These are phyloP conservation scores for Chelonus insularis DNA, from an alignment of 1,140 invertebrate genomes.

Conservation along the genomic window DNA sequence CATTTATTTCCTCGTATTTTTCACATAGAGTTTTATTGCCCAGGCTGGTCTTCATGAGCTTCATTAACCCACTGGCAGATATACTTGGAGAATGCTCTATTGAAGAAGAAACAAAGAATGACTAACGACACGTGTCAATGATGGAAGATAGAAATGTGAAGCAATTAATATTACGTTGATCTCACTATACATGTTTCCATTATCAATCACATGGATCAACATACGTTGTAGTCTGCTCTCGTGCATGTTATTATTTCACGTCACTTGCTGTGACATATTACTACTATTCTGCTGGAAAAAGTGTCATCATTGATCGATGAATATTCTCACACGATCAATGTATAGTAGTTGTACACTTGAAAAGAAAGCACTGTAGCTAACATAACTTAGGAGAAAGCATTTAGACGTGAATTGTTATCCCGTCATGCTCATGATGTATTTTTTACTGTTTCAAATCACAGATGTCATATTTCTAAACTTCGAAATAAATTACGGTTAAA, in stretches of 20 bases:
- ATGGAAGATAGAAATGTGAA: neutral
- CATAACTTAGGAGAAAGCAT: neutral
- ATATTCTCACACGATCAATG: slow-evolving; percentile 1
- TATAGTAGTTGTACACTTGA: neutral
- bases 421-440: neutral
- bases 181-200: neutral
- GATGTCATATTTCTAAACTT: too few relatives aligned
- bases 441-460: too few relatives aligned
- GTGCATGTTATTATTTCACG: neutral
- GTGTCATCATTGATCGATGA: slow-evolving; percentile 10
- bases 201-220: slow-evolving; percentile 10
- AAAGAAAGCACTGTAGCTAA: neutral
- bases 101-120: neutral
- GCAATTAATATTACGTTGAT: slow-evolving; percentile 9
- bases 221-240: neutral
- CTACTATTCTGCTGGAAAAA: neutral
- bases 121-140: neutral
- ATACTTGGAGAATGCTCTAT: too few relatives aligned
- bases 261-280: slow-evolving; percentile 17
- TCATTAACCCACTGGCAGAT: neutral
- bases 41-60: neutral
- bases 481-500: too few relatives aligned
- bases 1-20: too few relatives aligned
- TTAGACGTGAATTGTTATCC: slow-evolving; percentile 4
- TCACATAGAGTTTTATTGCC: too few relatives aligned